Conservation (phyloP, 2,113 vertebrate genomes). For the Anhinga anhinga region DNA sequence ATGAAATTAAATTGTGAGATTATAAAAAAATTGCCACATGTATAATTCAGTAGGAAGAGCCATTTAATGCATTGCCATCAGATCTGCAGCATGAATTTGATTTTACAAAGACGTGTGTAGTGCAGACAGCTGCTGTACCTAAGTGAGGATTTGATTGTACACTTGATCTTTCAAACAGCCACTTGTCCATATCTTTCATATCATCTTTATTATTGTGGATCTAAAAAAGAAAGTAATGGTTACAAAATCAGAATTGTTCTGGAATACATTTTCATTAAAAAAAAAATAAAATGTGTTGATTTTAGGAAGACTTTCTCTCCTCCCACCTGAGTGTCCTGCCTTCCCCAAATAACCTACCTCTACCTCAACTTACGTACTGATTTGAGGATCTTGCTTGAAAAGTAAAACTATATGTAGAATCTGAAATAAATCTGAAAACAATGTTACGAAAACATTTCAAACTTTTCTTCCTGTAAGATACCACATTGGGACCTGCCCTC, state of each 20-base stretch:
- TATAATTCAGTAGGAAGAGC: conserved; percentile 48
- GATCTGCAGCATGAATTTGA: conserved; percentile 26
- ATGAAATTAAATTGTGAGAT: conserved; percentile 39
- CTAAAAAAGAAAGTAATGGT: background rate
- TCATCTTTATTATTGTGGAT: background rate
- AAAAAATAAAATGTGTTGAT: background rate
- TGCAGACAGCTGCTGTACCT: conserved; percentile 56
- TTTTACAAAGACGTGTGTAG: conserved; percentile 50
- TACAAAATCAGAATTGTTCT: background rate
- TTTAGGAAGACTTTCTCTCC: background rate
- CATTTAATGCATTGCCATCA: conserved; percentile 25
- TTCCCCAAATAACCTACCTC: background rate
- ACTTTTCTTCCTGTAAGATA: background rate
- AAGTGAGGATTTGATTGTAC: conserved; percentile 30
- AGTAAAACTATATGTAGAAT: background rate
- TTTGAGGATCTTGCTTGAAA: background rate
- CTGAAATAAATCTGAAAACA: background rate
- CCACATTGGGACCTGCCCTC: background rate
- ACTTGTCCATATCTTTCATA: background rate
- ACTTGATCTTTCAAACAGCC: conserved; percentile 14
- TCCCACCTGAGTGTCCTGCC: background rate
- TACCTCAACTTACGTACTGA: background rate
- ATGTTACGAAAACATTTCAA: background rate
- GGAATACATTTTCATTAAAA: background rate
- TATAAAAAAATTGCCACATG: background rate